phyloP scores from a whole-genome alignment of 1,140 invertebrate species.

The Drosophila elegans region DNA sequence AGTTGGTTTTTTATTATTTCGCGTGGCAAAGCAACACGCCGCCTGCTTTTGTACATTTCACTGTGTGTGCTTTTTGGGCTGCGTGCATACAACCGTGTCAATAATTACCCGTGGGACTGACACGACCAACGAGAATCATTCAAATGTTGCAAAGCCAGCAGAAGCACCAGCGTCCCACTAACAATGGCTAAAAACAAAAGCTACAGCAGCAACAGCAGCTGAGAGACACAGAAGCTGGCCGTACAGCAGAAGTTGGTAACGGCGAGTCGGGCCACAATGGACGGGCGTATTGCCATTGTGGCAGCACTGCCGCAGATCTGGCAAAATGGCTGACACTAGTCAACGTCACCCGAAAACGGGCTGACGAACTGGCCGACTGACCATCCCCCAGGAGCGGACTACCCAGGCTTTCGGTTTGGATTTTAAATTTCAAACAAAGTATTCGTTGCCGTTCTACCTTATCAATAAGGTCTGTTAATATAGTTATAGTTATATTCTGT shows the following conservation, averaged over 20 bases:
- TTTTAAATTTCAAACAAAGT: background rate
- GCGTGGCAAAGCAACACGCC: constrained; percentile 69
- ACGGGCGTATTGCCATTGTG: constrained; percentile 68
- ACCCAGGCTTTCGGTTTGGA: background rate
- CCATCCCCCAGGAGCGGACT: constrained; percentile 50
- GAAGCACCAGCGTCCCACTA: constrained; percentile 44
- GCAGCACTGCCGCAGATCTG: constrained; percentile 33
- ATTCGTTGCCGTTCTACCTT: too few relatives aligned
- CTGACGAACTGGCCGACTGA: constrained; percentile 65
- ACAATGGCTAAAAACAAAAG: constrained; percentile 83
- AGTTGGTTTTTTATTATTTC: constrained; percentile 66
- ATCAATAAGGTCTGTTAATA: too few relatives aligned
- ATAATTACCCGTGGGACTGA: constrained; percentile 85
- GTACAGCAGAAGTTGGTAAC: constrained; percentile 37
- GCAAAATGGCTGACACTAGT: constrained; percentile 75
- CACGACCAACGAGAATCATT: constrained; percentile 83
- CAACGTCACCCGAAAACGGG: constrained; percentile 42
- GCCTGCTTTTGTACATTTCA: constrained; percentile 53
- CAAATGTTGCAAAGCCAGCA: constrained; percentile 80
- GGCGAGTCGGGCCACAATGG: constrained; percentile 42
- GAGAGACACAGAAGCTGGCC: constrained; percentile 46
- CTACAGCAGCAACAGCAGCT: constrained; percentile 20
- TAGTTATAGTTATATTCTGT: too few relatives aligned
- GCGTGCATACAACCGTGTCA: constrained; percentile 85
- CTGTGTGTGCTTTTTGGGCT: constrained; percentile 70